Evolutionary conservation across 2,888 invertebrate species (phyloP).

Genomic region (Noctua fimbriata): DNA sequence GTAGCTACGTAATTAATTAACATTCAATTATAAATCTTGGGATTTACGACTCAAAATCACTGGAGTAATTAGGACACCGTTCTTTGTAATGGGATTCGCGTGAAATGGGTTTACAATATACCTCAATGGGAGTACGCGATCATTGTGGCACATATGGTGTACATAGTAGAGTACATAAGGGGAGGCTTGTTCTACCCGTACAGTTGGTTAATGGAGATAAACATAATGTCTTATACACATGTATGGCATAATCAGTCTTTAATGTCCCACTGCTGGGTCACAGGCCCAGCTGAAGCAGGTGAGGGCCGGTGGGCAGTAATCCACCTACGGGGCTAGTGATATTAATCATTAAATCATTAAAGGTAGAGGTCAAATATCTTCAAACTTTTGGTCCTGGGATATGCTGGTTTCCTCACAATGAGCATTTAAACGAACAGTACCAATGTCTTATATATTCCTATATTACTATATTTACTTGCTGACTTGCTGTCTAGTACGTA

Average conservation of each 20-base stretch:
- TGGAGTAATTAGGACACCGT: constrained; percentile 43
- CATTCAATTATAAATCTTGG: constrained; percentile 54
- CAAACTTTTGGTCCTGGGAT: neutral
- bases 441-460: no score
- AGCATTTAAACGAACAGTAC: neutral
- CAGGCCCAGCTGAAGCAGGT: neutral
- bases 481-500: neutral
- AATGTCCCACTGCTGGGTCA: neutral
- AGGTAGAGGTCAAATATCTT: neutral
- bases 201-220: neutral
- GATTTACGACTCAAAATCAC: constrained; percentile 51
- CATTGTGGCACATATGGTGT: neutral
- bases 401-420: neutral
- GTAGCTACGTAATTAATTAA: constrained; percentile 48
- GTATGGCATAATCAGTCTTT: neutral
- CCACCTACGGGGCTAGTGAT: neutral
- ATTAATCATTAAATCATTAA: neutral
- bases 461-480: neutral
- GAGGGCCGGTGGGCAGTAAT: neutral
- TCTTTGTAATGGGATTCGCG: constrained; percentile 27
- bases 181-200: neutral
- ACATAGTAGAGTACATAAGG: neutral
- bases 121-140: neutral
- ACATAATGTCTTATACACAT: neutral
- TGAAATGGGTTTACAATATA: constrained; percentile 13